Conservation (phyloP, 2,797 vertebrate species). For the Diplodus sargus region DNA sequence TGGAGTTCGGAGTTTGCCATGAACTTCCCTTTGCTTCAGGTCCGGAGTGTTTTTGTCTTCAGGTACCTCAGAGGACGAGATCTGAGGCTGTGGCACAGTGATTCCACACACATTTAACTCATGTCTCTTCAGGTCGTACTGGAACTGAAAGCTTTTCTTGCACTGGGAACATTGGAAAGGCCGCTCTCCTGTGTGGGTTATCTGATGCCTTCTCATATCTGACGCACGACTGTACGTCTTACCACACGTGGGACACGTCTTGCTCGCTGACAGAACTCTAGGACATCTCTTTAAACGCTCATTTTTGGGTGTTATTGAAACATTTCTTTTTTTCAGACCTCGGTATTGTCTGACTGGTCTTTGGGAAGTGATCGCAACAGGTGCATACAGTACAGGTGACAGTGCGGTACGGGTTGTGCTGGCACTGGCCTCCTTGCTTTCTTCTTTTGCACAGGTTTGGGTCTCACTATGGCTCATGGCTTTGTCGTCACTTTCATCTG, state of each 20-base stretch:
- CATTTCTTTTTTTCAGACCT: background rate
- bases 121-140: slow-evolving; percentile 41
- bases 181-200: slow-evolving; percentile 43
- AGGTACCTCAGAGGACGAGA: background rate
- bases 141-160: slow-evolving; percentile 41
- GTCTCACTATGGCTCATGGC: background rate
- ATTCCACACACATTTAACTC: slow-evolving; percentile 25
- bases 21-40: background rate
- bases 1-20: background rate
- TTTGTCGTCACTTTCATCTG: background rate
- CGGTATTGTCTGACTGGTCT: slow-evolving; percentile 7
- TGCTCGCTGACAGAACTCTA: background rate
- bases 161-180: slow-evolving; percentile 33
- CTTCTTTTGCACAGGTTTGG: background rate
- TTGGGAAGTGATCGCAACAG: background rate
- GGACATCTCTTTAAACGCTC: background rate
- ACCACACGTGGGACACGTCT: slow-evolving; percentile 35
- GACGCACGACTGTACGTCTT: slow-evolving; percentile 42
- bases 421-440: background rate
- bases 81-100: background rate
- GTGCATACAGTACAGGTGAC: slow-evolving; percentile 7
- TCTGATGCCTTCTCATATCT: slow-evolving; percentile 48
- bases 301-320: background rate
- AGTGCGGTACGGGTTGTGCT: background rate
- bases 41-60: background rate